Base-by-base conservation (phyloP, 2,113 vertebrate genomes). In the Ceyx cyanopectus region DNA sequence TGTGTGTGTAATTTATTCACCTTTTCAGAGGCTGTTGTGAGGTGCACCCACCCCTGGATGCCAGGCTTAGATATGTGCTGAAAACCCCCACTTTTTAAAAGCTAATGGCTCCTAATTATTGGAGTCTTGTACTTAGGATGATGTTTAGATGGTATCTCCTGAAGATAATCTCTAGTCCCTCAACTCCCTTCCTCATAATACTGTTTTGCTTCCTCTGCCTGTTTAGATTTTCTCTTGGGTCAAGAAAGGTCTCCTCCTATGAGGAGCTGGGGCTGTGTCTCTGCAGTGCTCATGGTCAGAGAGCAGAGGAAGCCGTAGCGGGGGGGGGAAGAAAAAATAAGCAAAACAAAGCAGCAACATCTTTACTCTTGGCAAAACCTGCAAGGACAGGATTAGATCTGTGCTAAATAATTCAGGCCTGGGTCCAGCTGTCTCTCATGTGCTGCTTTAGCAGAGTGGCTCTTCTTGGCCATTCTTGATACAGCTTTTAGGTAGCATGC, bases 381-480 rank as follows among this genome's bases (percentile, higher is more conserved):
- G 51, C 80, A 91, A 87, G 65, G 83, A 81, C 69, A 66, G 93
- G 87, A 93, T 87, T 81, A 93, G 51, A 40, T 90, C 43, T 73
- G 43, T 83, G 78, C 46, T 80, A 89, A 84, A 61, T 80, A 85
- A 89, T 86, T 87, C 70, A 81, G 80, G 50, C 58, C 46, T 85
- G 60, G 30, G 53, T 94, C 76, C 90, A 90, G 50, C 37, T 88
- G 73, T 57, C 41, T 68, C 72, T 90, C 22, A 5, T 14, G 8
- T 32, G 29, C 37, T 81, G 21, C 32, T 81, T 81, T 51, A 89
- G 66, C 48, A 43, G 16, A 68, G 54, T 67, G 53, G 41, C 20
- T 84, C 8, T 53, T 90, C 79, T 76, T 94, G 65, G 29, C 61
- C 68, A 2, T 41, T 92, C 73, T 74, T 72, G 34, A 20, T 43